Conservation (phyloP, 2,797 vertebrate species). For the Masticophis lateralis region DNA sequence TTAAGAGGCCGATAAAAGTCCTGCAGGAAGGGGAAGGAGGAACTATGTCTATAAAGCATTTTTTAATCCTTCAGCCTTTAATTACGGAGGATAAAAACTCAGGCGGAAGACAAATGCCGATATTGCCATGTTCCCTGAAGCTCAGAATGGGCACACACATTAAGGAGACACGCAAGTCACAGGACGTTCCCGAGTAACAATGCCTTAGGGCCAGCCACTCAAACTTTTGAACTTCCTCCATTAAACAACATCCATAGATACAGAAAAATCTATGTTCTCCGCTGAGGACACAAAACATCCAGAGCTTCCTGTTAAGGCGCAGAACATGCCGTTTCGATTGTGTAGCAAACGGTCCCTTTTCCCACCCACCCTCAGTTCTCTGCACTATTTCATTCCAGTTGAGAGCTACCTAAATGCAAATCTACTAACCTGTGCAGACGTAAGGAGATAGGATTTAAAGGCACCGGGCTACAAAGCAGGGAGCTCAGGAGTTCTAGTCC, state of each 20-base stretch:
- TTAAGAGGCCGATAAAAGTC: neutral
- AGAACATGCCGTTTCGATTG: neutral
- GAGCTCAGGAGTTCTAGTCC: neutral
- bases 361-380: neutral
- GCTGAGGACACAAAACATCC: neutral
- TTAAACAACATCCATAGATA: slow-evolving; percentile 22
- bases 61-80: slow-evolving; percentile 16
- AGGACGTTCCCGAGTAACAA: slow-evolving; percentile 49
- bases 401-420: neutral
- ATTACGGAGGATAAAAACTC: slow-evolving; percentile 37
- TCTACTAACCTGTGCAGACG: neutral
- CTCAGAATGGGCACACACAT: slow-evolving; percentile 40
- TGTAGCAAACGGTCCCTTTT: neutral
- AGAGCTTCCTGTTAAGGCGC: neutral
- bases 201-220: slow-evolving; percentile 40
- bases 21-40: too few relatives aligned
- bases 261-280: neutral
- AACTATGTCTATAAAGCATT: neutral
- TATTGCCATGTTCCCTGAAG: slow-evolving; percentile 46
- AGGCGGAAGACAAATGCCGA: slow-evolving; percentile 13
- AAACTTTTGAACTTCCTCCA: slow-evolving; percentile 45
- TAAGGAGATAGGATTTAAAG: neutral
- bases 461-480: neutral
- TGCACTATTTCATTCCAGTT: neutral
- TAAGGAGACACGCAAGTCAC: slow-evolving; percentile 54